Evolutionary conservation across 1,140 invertebrate genomes (phyloP), one percentile per base, ranked within the genome.

Genomic region (Euwallacea fornicatus): DNA sequence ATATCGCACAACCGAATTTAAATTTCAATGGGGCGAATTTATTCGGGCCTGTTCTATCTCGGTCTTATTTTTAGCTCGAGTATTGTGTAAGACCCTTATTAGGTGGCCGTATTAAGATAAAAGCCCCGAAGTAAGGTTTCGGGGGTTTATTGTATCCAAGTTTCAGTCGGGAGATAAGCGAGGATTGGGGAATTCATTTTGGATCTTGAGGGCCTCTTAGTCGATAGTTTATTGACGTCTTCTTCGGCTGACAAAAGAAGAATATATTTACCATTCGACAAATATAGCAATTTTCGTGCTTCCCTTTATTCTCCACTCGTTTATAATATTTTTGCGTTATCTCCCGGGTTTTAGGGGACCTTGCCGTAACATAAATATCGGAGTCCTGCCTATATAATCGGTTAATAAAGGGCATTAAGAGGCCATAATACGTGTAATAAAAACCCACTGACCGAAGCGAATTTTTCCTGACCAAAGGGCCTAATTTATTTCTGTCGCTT

Each of bases 1-100:
- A 71, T 71, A 71, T 61, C 69, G 69, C 69, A 71, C 69, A 71
- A 44, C 69, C 69, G 53, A 71, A 71, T 71, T 71, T 71, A 71
- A 71, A 71, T 71, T 71, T 71, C 61, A 71, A 71, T 64, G 58
- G 69, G 58, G 61, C 61, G 16, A 71, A 65, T 71, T 71, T 65
- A 65, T 64, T 61, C 61, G 69, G 69, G 69, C 69, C 61, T 71
- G 69, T 61, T 65, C 62, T 71, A 71, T 71, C 69, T 71, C 42
- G 50, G 69, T 56, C 61, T 69, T 69, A 69, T 54, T 69, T 69
- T 69, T 69, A 60, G 64, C 50, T 66, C 41, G 41, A 66, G 64
- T 55, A 66, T 66, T 66, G 64, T 66, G 21, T 55, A 66, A 66
- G 64, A 55, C 50, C 53, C 53, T 66, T 66, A 66, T 66, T 66